Evolutionary conservation across 2,888 invertebrate genomes (phyloP).

Genomic region (Dorcus parallelipipedus): DNA sequence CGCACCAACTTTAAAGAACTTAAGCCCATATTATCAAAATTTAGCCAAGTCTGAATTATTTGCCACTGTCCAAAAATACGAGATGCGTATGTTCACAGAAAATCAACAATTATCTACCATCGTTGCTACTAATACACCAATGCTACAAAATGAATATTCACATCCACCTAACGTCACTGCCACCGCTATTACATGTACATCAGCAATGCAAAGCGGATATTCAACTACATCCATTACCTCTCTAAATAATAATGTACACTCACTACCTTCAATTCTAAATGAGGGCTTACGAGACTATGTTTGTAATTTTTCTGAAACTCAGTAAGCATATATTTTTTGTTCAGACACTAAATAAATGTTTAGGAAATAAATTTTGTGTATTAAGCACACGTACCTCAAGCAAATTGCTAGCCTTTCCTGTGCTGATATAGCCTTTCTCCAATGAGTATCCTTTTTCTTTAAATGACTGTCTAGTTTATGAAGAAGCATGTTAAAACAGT

Average conservation of each 20-base stretch:
- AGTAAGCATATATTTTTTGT: neutral
- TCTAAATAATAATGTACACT: no score
- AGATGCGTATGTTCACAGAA: conserved; percentile 13
- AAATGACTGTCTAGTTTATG: conserved; percentile 8
- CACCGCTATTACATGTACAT: no score
- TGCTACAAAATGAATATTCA: neutral
- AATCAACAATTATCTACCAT: neutral
- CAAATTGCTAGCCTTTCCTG: conserved; percentile 13
- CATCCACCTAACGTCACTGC: neutral
- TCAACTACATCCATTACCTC: no score
- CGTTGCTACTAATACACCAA: neutral
- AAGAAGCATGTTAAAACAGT: conserved; percentile 11
- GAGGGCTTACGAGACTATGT: no score
- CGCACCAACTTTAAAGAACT: conserved; percentile 17
- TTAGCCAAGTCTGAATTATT: conserved; percentile 23
- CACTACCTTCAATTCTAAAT: no score
- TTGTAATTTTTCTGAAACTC: no score
- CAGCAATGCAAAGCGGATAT: no score
- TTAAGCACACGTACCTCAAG: conserved; percentile 14
- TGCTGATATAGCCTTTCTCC: conserved; percentile 14
- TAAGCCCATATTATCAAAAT: conserved; percentile 16
- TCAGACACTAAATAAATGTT: neutral
- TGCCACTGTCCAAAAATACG: conserved; percentile 19
- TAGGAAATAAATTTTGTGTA: neutral
- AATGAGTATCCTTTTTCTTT: conserved; percentile 11